Evolutionary conservation across 2,113 vertebrate genomes (phyloP).

Genomic region (Verasper variegatus): DNA sequence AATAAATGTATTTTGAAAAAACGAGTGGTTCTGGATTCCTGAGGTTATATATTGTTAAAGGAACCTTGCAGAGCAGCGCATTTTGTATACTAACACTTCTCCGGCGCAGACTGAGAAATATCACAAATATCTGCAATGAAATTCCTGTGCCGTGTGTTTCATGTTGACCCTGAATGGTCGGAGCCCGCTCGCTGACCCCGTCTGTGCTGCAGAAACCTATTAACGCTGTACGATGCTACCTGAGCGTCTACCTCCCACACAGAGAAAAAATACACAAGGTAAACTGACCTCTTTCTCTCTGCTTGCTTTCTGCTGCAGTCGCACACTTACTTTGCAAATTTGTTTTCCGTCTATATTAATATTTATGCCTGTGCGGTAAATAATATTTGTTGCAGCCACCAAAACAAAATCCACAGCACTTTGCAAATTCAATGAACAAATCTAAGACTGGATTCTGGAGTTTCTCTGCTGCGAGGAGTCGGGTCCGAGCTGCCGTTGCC

Average conservation of each 20-base stretch:
- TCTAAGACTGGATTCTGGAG: too few relatives aligned
- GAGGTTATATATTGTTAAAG: conserved; percentile 8
- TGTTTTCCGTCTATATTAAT: conserved; percentile 51
- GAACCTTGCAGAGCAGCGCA: neutral
- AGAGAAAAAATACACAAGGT: neutral
- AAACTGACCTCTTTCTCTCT: conserved; percentile 27
- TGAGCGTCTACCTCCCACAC: conserved; percentile 49
- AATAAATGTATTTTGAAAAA: conserved; percentile 16
- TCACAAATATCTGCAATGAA: conserved; percentile 1
- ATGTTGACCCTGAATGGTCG: neutral
- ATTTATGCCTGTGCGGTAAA: conserved; percentile 49
- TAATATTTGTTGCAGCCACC: conserved; percentile 34
- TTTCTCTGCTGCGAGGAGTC: too few relatives aligned
- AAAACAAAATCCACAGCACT: conserved; percentile 27
- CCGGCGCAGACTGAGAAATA: neutral
- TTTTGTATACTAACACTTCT: neutral
- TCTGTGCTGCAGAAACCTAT: neutral
- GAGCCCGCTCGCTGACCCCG: neutral
- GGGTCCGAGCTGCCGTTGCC: neutral
- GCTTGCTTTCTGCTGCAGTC: conserved; percentile 35
- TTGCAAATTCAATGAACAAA: neutral
- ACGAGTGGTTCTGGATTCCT: neutral
- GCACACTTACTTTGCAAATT: conserved; percentile 44
- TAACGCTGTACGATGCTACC: conserved; percentile 32
- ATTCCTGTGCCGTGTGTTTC: neutral